Percentiles rank a stretch among this genome's conserved stretches.
Evolutionary conservation across 2,797 vertebrate genomes (phyloP).

Genomic region (Brachyalestes nurse): DNA sequence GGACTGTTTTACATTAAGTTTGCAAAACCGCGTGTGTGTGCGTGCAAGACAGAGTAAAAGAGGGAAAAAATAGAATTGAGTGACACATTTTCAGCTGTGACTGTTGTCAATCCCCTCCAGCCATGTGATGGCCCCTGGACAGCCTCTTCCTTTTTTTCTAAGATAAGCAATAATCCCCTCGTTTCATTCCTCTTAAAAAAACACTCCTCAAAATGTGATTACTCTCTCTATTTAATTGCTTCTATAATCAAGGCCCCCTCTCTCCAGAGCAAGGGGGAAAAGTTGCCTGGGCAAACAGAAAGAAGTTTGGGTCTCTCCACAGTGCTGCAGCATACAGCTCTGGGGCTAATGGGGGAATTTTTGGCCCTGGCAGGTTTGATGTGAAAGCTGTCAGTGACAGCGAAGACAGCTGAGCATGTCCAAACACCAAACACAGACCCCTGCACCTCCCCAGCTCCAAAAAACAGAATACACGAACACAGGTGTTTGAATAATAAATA

Average conservation of each 20-base stretch:
- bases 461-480: slow-evolving; percentile 83
- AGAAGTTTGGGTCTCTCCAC: slow-evolving; percentile 55
- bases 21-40: slow-evolving; percentile 47
- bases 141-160: slow-evolving; percentile 7
- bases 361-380: slow-evolving; percentile 61
- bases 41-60: slow-evolving; percentile 29
- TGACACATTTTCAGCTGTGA: slow-evolving; percentile 52
- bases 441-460: slow-evolving; percentile 71
- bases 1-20: slow-evolving; percentile 48
- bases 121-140: slow-evolving; percentile 39
- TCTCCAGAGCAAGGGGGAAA: slow-evolving; percentile 27
- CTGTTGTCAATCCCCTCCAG: slow-evolving; percentile 50
- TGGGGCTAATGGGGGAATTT: slow-evolving; percentile 60
- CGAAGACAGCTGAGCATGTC: slow-evolving; percentile 73
- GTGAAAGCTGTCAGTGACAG: slow-evolving; percentile 61
- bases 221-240: slow-evolving; percentile 53
- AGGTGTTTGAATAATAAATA: slow-evolving; percentile 87
- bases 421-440: slow-evolving; percentile 73
- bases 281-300: slow-evolving; percentile 53
- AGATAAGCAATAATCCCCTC: slow-evolving; percentile 43
- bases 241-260: slow-evolving; percentile 52
- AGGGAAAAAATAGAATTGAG: slow-evolving; percentile 50
- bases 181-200: slow-evolving; percentile 23
- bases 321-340: slow-evolving; percentile 49
- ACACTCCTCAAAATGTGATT: slow-evolving; percentile 45